Evolutionary conservation across 2,888 invertebrate genomes (phyloP).

Genomic region (Agonopterix arenella): DNA sequence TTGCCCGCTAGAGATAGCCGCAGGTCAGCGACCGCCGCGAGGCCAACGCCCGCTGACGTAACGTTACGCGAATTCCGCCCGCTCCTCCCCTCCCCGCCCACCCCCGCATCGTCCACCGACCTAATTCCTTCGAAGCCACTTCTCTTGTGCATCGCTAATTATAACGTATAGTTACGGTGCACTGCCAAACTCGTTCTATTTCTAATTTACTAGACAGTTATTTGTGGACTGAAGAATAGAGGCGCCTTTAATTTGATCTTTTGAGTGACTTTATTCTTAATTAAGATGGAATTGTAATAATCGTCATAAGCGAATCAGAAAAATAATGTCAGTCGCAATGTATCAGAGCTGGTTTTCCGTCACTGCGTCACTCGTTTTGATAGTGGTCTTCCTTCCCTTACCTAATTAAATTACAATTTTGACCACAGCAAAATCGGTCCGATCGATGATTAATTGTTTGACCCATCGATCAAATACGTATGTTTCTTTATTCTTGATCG

Average conservation of each 20-base stretch:
- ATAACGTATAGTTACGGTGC: constrained; percentile 44
- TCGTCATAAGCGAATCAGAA: too few species aligned
- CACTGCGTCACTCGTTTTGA: too few species aligned
- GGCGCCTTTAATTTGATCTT: not conserved
- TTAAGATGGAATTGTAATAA: too few species aligned
- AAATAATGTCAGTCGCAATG: too few species aligned
- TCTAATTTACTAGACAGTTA: constrained; percentile 46
- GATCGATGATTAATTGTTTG: too few species aligned
- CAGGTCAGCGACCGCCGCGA: constrained; percentile 69
- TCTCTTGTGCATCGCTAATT: constrained; percentile 71
- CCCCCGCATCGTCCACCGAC: constrained; percentile 47
- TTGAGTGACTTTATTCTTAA: too few species aligned
- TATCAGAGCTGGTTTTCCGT: too few species aligned
- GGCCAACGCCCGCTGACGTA: constrained; percentile 75
- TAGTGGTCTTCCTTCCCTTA: too few species aligned
- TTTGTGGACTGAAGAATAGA: constrained; percentile 25
- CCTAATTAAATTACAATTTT: too few species aligned
- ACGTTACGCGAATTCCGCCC: constrained; percentile 72
- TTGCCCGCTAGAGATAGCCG: constrained; percentile 64
- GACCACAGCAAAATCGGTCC: too few species aligned
- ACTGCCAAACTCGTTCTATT: constrained; percentile 59
- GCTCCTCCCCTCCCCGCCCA: constrained; percentile 27
- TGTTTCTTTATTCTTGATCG: too few species aligned
- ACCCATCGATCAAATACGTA: too few species aligned
- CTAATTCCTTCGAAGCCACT: constrained; percentile 73